Percentiles rank a stretch among this genome's conserved stretches.
These are phyloP conservation scores for Andrena flavipes DNA, from an alignment of 2,888 invertebrate genomes.

Conservation along the genomic window DNA sequence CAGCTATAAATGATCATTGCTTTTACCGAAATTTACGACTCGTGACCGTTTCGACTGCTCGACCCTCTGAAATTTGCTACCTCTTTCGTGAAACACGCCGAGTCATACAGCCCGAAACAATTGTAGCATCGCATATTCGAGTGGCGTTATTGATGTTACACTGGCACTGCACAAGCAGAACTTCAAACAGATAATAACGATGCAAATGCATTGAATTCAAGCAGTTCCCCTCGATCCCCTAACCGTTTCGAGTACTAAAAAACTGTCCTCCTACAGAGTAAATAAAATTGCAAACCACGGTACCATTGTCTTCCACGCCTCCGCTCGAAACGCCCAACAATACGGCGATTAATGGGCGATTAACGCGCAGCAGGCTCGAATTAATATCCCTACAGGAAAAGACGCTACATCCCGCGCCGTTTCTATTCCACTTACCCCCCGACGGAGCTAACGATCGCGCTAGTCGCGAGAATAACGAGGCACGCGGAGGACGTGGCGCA, in stretches of 20 bases:
- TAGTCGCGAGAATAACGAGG: slow-evolving; percentile 46
- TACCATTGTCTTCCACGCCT: neutral
- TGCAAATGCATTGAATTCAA: too few species aligned
- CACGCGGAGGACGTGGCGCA: slow-evolving; percentile 16
- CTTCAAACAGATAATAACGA: too few species aligned
- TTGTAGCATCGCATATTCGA: neutral
- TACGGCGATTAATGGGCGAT: slow-evolving; percentile 31
- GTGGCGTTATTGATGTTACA: neutral
- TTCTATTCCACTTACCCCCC: neutral
- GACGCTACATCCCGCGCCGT: slow-evolving; percentile 4
- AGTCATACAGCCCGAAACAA: too few species aligned
- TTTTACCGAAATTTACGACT: slow-evolving; percentile 20
- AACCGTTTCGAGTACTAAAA: too few species aligned
- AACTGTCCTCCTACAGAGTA: too few species aligned
- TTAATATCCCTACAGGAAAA: slow-evolving; percentile 4
- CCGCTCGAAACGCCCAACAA: neutral
- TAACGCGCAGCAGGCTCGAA: slow-evolving; percentile 21
- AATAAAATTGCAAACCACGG: neutral
- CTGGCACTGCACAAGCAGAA: too few species aligned
- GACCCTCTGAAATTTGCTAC: neutral
- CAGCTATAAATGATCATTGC: slow-evolving; percentile 36
- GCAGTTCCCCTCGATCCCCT: too few species aligned
- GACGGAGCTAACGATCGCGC: slow-evolving; percentile 50
- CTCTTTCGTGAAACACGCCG: slow-evolving; percentile 3
- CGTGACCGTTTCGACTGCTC: neutral